Conservation (phyloP, 1,140 invertebrate species). For the Drosophila grimshawi region DNA sequence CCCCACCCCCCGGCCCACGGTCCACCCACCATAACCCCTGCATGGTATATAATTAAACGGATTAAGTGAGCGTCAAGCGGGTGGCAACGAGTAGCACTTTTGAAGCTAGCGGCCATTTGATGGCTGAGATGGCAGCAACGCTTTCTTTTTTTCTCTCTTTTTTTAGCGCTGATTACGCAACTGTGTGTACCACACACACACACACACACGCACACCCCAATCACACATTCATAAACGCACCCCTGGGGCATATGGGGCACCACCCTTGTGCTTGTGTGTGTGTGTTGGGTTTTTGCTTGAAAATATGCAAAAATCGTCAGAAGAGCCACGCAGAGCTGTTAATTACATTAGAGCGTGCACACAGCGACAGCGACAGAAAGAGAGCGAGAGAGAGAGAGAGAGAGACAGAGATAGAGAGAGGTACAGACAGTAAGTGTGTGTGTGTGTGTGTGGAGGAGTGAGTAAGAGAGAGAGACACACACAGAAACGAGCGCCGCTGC, state of each 20-base stretch:
- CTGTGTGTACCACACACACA: constrained; percentile 11
- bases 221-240: constrained; percentile 47
- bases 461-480: background rate
- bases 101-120: constrained; percentile 49
- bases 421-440: background rate
- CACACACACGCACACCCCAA: constrained; percentile 12
- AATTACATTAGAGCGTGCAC: constrained; percentile 57
- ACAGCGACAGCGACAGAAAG: background rate
- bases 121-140: constrained; percentile 30
- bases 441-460: too few species aligned
- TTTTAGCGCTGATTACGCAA: constrained; percentile 51
- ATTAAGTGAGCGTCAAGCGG: constrained; percentile 48
- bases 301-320: constrained; percentile 56
- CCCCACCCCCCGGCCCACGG: background rate
- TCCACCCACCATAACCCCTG: too few species aligned
- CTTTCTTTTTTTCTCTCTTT: background rate
- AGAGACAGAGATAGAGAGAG: background rate
- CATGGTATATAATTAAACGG: constrained; percentile 47
- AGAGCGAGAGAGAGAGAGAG: background rate
- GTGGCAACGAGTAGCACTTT: constrained; percentile 50
- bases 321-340: constrained; percentile 51
- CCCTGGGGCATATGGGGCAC: constrained; percentile 22
- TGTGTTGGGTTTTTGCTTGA: constrained; percentile 29
- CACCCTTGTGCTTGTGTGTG: constrained; percentile 20
- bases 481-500: background rate